phyloP scores from a whole-genome alignment of 2,888 invertebrate species.

The Hypena proboscidalis region DNA sequence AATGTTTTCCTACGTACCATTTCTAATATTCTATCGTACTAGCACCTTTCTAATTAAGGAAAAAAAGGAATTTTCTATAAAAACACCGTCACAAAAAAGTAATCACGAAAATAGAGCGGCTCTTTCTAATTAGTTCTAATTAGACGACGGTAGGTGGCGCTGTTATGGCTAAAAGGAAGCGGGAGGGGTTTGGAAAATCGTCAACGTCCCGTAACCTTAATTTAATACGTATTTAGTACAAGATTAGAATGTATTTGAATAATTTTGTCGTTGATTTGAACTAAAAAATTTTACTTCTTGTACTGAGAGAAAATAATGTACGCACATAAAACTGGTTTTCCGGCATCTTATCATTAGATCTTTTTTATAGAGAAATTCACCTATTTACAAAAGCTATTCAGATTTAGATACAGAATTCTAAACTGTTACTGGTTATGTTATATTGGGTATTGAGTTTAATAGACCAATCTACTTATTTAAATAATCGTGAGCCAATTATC shows the following conservation, averaged over 20 bases:
- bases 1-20: background rate
- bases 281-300: slow-evolving; percentile 44
- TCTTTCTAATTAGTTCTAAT: slow-evolving; percentile 71
- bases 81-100: slow-evolving; percentile 45
- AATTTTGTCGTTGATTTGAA: slow-evolving; percentile 64
- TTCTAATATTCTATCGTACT: background rate
- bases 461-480: too few species aligned
- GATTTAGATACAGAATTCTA: slow-evolving; percentile 22
- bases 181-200: slow-evolving; percentile 64
- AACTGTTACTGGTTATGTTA: slow-evolving; percentile 3
- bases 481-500: too few species aligned
- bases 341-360: slow-evolving; percentile 17
- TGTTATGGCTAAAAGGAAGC: slow-evolving; percentile 53
- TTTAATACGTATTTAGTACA: slow-evolving; percentile 64
- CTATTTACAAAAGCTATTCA: slow-evolving; percentile 6
- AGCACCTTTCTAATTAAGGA: slow-evolving; percentile 32
- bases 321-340: slow-evolving; percentile 5
- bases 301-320: slow-evolving; percentile 14
- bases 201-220: slow-evolving; percentile 68
- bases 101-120: slow-evolving; percentile 53
- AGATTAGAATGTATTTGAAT: slow-evolving; percentile 68
- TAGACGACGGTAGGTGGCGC: slow-evolving; percentile 57
- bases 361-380: slow-evolving; percentile 14
- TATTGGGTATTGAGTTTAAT: too few species aligned
- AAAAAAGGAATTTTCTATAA: slow-evolving; percentile 28